phyloP scores from a whole-genome alignment of 2,113 vertebrate species.

The Rana temporaria region DNA sequence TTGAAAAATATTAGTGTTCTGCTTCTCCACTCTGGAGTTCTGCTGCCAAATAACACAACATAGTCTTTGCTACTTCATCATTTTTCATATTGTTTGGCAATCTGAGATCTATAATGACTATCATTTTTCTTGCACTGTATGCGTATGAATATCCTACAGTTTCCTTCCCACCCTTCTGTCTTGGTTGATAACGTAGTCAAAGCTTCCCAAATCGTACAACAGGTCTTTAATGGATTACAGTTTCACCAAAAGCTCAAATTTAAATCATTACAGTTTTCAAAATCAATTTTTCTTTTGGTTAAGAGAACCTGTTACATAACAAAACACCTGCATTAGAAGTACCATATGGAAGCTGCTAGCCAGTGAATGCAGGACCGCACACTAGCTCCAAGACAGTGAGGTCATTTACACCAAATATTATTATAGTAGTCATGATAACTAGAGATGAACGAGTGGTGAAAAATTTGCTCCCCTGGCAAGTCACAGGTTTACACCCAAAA shows the following conservation, averaged over 20 bases:
- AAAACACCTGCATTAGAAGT: too few species aligned
- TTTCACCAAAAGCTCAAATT: not conserved
- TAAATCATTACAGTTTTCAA: too few species aligned
- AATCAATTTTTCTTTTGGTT: too few species aligned
- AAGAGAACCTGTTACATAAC: too few species aligned
- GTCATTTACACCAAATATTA: too few species aligned
- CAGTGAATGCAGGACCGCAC: too few species aligned
- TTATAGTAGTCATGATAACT: too few species aligned
- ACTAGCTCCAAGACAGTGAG: too few species aligned
- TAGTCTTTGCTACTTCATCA: slow-evolving; percentile 22
- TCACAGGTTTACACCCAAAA: too few species aligned
- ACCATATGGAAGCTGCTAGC: too few species aligned
- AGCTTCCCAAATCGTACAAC: not conserved
- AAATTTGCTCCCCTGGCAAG: too few species aligned
- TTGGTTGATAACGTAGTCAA: not conserved
- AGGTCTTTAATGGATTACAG: not conserved
- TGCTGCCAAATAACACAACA: slow-evolving; percentile 26
- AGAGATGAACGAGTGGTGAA: too few species aligned
- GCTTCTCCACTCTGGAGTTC: slow-evolving; percentile 22
- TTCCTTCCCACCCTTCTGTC: not conserved
- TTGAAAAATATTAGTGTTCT: slow-evolving; percentile 37
- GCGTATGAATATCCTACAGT: not conserved
- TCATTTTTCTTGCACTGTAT: not conserved
- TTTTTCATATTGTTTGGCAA: slow-evolving; percentile 36
- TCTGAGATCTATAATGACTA: slow-evolving; percentile 1